phyloP scores from a whole-genome alignment of 2,888 invertebrate species.

The Heliconius aoede region DNA sequence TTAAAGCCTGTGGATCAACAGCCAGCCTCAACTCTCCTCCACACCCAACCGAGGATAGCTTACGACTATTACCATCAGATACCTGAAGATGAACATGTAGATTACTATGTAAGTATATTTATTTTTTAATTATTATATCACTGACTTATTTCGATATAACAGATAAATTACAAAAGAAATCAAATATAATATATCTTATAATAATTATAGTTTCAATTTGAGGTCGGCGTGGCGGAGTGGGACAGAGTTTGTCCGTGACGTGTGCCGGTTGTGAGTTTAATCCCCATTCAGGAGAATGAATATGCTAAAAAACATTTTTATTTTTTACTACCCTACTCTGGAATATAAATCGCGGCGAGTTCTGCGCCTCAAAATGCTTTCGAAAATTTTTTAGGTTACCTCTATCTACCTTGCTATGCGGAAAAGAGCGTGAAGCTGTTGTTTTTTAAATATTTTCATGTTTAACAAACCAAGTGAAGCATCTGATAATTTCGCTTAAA shows the following conservation, averaged over 20 bases:
- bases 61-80: slow-evolving; percentile 70
- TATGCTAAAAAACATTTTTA: not conserved
- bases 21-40: slow-evolving; percentile 57
- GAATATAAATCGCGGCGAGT: not conserved
- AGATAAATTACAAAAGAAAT: not conserved
- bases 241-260: not conserved
- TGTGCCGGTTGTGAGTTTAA: not conserved
- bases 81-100: slow-evolving; percentile 83
- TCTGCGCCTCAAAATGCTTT: no score
- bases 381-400: not conserved
- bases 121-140: not conserved
- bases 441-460: not conserved
- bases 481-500: not conserved
- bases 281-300: not conserved
- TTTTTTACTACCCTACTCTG: not conserved
- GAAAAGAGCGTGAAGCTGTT: not conserved
- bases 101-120: slow-evolving; percentile 85
- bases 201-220: not conserved
- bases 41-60: slow-evolving; percentile 60
- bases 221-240: not conserved
- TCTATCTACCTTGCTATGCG: not conserved
- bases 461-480: not conserved
- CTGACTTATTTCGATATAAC: not conserved
- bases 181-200: not conserved
- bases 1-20: slow-evolving; percentile 58